Evolutionary conservation across 2,888 invertebrate genomes (phyloP).

Genomic region (Andricus curvator): DNA sequence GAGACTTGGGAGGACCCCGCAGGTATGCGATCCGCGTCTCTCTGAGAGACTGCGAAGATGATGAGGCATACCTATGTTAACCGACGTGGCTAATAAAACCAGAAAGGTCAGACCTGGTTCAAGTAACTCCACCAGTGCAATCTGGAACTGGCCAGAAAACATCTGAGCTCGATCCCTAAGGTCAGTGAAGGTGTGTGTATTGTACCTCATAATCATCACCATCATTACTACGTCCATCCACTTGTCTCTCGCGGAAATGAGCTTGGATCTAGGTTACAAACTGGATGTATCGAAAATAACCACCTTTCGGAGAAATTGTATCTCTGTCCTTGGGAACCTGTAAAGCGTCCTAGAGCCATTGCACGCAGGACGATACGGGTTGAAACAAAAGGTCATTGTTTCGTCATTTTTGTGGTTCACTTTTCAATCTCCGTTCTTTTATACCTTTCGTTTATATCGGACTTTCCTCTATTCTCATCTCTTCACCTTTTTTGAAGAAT

Average conservation of each 20-base stretch:
- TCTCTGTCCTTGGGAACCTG: neutral
- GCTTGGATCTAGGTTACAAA: neutral
- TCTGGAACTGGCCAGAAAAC: conserved; percentile 50
- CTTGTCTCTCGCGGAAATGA: conserved; percentile 30
- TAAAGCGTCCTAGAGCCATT: neutral
- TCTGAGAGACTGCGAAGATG: conserved; percentile 62
- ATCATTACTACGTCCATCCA: conserved; percentile 11
- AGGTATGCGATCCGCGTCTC: conserved; percentile 63
- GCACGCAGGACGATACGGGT: neutral
- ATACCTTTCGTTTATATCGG: no score
- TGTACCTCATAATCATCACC: conserved; percentile 2
- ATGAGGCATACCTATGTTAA: conserved; percentile 63
- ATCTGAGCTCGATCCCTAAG: conserved; percentile 37
- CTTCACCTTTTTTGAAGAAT: no score
- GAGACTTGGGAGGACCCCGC: conserved; percentile 64
- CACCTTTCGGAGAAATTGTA: neutral
- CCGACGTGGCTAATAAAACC: conserved; percentile 69
- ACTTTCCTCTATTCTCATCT: no score
- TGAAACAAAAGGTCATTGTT: no score
- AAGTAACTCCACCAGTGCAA: conserved; percentile 56
- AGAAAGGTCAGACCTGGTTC: conserved; percentile 71
- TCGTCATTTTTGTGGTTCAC: neutral
- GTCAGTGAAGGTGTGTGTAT: conserved; percentile 46
- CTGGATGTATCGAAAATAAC: conserved; percentile 22
- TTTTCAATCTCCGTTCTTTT: neutral